phyloP scores from a whole-genome alignment of 1,140 invertebrate species.

The Sipha flava region DNA sequence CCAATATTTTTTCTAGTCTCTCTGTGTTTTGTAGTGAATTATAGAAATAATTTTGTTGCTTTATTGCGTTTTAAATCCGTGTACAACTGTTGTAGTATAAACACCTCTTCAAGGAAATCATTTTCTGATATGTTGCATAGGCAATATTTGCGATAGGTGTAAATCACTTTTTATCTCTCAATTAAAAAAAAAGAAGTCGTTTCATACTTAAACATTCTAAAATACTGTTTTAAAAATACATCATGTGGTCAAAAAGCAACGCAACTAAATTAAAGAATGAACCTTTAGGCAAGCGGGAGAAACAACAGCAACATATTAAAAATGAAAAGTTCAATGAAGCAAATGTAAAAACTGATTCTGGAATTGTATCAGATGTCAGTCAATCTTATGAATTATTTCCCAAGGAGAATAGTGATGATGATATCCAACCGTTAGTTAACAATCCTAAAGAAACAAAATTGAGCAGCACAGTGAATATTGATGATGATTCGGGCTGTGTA shows the following conservation, averaged over 20 bases:
- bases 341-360: constrained; percentile 22
- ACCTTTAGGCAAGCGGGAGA: constrained; percentile 23
- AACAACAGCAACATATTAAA: neutral
- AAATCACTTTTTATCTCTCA: neutral
- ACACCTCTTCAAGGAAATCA: neutral
- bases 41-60: neutral
- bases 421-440: neutral
- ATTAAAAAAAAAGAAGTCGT: too few relatives aligned
- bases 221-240: neutral
- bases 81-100: neutral
- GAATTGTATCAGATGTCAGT: constrained; percentile 5
- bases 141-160: neutral
- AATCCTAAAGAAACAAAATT: neutral
- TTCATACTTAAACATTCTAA: neutral
- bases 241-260: constrained; percentile 24
- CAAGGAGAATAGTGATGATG: neutral
- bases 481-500: neutral
- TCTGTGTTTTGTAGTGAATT: neutral
- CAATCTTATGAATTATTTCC: neutral
- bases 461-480: neutral
- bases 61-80: neutral
- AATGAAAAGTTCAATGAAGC: neutral
- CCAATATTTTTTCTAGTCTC: neutral
- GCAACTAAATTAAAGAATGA: constrained; percentile 23
- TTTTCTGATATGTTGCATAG: neutral